These are phyloP conservation scores for Melanaphis sacchari DNA, from an alignment of 1,140 invertebrate genomes.

Conservation along the genomic window DNA sequence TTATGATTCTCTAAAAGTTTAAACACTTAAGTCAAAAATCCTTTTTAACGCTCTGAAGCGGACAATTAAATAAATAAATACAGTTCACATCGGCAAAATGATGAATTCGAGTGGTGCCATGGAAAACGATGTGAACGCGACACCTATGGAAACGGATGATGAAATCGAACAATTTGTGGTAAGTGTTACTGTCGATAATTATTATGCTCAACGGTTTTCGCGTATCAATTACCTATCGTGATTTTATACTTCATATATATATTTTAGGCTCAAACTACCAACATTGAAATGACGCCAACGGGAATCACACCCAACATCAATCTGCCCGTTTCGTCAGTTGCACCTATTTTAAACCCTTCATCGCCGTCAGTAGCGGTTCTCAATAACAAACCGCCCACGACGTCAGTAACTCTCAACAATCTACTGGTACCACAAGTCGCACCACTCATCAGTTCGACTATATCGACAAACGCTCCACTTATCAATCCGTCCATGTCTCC, in stretches of 20 bases:
- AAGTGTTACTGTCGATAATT: neutral
- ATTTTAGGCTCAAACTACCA: constrained; percentile 13
- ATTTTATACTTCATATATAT: neutral
- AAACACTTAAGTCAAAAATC: no score
- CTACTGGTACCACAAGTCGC: neutral
- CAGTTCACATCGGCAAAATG: neutral
- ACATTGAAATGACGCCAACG: neutral
- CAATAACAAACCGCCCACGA: neutral
- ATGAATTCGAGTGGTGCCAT: neutral
- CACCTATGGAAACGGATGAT: constrained; percentile 35
- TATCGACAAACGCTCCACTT: neutral
- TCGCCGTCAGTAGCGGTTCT: neutral
- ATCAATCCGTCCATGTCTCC: neutral
- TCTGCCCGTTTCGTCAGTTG: neutral
- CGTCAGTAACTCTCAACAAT: neutral
- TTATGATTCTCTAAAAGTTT: no score
- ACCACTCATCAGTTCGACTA: neutral
- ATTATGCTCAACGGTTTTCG: neutral
- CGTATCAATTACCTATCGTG: neutral
- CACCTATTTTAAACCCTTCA: neutral
- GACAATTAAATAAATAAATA: neutral
- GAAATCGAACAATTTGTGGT: constrained; percentile 29
- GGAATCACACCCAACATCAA: neutral
- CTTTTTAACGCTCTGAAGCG: no score
- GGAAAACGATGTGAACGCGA: neutral